These are phyloP conservation scores for Hecatera dysodea DNA, from an alignment of 2,888 invertebrate species.

Conservation along the genomic window DNA sequence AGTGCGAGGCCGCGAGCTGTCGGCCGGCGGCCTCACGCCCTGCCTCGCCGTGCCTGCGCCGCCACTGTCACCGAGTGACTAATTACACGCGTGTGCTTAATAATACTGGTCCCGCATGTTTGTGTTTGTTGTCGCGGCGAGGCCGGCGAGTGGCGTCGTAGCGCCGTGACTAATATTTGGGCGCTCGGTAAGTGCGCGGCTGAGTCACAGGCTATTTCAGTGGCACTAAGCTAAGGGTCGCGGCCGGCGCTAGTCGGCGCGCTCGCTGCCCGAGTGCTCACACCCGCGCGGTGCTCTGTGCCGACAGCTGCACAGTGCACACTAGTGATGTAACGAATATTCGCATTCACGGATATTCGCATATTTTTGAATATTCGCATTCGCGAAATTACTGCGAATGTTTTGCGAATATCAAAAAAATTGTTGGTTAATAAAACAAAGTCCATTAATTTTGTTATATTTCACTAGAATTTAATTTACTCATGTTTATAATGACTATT, in stretches of 20 bases:
- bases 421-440: too few relatives aligned
- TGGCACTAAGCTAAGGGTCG: conserved; percentile 49
- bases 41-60: neutral
- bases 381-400: too few relatives aligned
- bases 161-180: conserved; percentile 35
- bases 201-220: conserved; percentile 58
- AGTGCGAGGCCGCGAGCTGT: conserved; percentile 16
- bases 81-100: neutral
- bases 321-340: too few relatives aligned
- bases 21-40: neutral
- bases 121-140: conserved; percentile 5
- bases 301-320: too few relatives aligned
- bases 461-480: too few relatives aligned
- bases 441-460: too few relatives aligned
- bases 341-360: too few relatives aligned
- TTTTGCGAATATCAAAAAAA: too few relatives aligned
- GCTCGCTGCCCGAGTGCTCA: neutral
- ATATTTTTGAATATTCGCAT: too few relatives aligned
- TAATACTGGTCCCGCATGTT: neutral
- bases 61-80: neutral
- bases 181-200: conserved; percentile 40
- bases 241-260: conserved; percentile 38
- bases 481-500: too few relatives aligned
- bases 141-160: conserved; percentile 15
- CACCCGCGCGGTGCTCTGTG: neutral